Evolutionary conservation across 2,797 vertebrate species (phyloP), one percentile per base, ranked within the genome.

Genomic region (Phoxinus dragarum): DNA sequence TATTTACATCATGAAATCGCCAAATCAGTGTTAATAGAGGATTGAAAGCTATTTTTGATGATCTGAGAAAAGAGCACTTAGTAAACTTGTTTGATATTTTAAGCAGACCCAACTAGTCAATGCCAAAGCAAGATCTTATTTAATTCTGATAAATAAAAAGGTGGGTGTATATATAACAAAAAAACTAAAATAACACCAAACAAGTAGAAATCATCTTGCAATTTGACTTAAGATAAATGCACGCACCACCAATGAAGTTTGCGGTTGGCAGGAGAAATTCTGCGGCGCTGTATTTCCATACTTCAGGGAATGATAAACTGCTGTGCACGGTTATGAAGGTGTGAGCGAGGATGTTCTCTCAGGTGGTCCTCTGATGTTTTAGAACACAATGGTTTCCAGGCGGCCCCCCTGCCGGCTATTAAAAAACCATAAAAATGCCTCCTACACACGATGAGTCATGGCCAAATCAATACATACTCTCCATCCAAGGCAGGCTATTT

Each of bases 401-500:
- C 84, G 59, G 59, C 72, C 54, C 42, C 36, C 72, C 74, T 40
- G 40, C 68, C 27, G 49, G 83, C 67, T 73, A 88, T 73, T 80
- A 89, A 76, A 61, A 73, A 87, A 82, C 27, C 77, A 59, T 80
- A 90, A 88, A 80, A 79, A 88, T 61, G 74, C 81, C 72, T 72
- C 81, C 59, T 69, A 36, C 75, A 86, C 81, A 61, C 38, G 5
- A 86, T 72, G 83, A 84, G 81, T 88, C 78, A 90, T 76, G 34
- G 73, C 74, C 42, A 79, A 84, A 91, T 91, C 89, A 87, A 91
- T 86, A 78, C 77, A n/a, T 66, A n/a, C 66, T 78, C 73, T 86
- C 79, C 87, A 68, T 85, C 80, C 84, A 14, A 82, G 87, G 67
- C 82, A 67, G 61, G 86, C 81, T 80, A 78, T 88, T 80, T 84